Evolutionary conservation across 2,888 invertebrate species (phyloP).

Genomic region (Adela reaumurella): DNA sequence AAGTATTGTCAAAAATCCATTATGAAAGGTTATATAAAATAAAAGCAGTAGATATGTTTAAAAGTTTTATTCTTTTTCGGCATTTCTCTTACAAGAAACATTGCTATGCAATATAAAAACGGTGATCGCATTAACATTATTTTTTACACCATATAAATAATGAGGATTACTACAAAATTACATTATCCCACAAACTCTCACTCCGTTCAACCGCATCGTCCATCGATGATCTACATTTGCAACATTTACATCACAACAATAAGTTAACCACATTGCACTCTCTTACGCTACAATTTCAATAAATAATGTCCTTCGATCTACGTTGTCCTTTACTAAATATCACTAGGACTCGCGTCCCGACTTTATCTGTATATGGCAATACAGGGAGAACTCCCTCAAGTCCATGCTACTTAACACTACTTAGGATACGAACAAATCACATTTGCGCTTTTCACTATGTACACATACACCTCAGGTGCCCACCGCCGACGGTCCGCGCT

Average conservation of each 20-base stretch:
- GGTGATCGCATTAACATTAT: not conserved
- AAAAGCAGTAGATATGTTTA: no score
- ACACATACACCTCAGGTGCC: slow-evolving; percentile 30
- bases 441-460: slow-evolving; percentile 50
- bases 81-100: not conserved
- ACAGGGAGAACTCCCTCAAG: slow-evolving; percentile 26
- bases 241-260: not conserved
- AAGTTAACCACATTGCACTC: not conserved
- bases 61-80: not conserved
- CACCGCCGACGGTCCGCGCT: slow-evolving; percentile 22
- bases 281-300: not conserved
- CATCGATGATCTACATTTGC: not conserved
- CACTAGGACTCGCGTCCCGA: not conserved
- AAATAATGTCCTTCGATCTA: not conserved
- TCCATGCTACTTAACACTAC: slow-evolving; percentile 40
- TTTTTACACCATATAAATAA: not conserved
- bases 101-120: not conserved
- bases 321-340: not conserved
- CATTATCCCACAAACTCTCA: not conserved
- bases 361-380: slow-evolving; percentile 37
- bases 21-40: no score
- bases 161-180: not conserved
- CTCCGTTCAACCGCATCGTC: not conserved
- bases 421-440: slow-evolving; percentile 56
- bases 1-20: no score